Evolutionary conservation across 2,113 vertebrate genomes (phyloP), one percentile per base, ranked within the genome.

Genomic region (Corythaeola cristata): DNA sequence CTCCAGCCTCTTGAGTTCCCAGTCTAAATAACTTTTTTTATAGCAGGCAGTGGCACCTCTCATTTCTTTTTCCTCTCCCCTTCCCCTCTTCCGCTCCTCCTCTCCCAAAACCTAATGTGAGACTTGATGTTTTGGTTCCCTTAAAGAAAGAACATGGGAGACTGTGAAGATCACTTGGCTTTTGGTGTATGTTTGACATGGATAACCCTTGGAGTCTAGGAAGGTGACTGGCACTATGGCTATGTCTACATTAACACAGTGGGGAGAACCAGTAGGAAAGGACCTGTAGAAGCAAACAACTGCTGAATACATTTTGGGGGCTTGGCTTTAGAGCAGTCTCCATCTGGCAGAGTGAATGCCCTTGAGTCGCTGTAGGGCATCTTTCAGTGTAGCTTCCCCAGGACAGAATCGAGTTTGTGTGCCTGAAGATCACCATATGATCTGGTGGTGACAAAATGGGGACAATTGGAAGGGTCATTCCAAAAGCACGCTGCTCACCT

Each of bases 381-480:
- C 35, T 63, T 76, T 58, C 50, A 69, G 55, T 66, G 83, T 27
- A 24, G 23, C 21, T 62, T 58, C 20, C 16, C n/a, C 15, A 35
- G 41, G 27, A 37, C 10, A 68, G 44, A n/a, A 39, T 2, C 0
- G 1, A 64, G 11, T 73, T 69, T 0, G 1, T 74, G 22, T 73
- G 45, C 13, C 41, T 8, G 2, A 45, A 82, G 23, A 28, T 58
- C 39, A 68, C 21, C 22, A 20, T 53, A 20, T 3, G 5, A 28
- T 44, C n/a, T 55, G 58, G 18, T 68, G 23, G 37, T 85, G 69
- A 74, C 30, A 39, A 63, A 79, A 12, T 20, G 15, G 32, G 32
- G 22, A 73, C 32, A 66, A 1, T 17, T 53, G 66, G 41, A 73
- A 80, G 26, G 23, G 28, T 74, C 23, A 3, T 33, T 74, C 47